Evolutionary conservation across 2,888 invertebrate genomes (phyloP).

Genomic region (Drosophila prolongata): DNA sequence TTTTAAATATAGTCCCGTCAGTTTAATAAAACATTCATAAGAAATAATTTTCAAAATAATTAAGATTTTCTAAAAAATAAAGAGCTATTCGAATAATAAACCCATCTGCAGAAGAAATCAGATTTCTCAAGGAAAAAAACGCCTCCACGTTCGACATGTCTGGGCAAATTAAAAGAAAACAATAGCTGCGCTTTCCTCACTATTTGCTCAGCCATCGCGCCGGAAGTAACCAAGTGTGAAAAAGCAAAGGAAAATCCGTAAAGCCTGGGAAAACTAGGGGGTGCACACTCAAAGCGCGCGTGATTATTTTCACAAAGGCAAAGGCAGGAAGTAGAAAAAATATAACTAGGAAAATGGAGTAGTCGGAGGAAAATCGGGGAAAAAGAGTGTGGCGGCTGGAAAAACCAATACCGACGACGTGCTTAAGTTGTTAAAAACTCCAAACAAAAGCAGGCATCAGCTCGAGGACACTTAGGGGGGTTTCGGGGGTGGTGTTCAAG

Average conservation of each 20-base stretch:
- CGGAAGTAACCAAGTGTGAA: conserved; percentile 78
- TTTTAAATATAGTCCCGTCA: too few relatives aligned
- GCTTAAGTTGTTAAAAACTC: conserved; percentile 79
- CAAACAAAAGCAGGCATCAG: conserved; percentile 63
- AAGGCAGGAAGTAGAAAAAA: conserved; percentile 63
- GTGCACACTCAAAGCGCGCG: conserved; percentile 67
- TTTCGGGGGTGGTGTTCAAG: conserved; percentile 10
- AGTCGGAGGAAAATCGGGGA: conserved; percentile 19
- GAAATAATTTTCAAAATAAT: too few relatives aligned
- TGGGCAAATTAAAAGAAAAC: conserved; percentile 77
- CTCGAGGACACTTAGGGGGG: conserved; percentile 2
- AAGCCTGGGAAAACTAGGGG: conserved; percentile 18
- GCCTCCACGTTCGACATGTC: conserved; percentile 33
- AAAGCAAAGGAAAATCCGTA: conserved; percentile 67
- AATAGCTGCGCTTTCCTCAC: conserved; percentile 45
- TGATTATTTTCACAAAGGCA: conserved; percentile 73
- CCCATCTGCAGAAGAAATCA: background rate
- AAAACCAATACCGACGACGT: conserved; percentile 78
- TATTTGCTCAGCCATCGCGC: conserved; percentile 45
- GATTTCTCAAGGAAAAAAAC: background rate
- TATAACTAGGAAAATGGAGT: conserved; percentile 28
- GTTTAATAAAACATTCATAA: too few relatives aligned
- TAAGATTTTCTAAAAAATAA: background rate
- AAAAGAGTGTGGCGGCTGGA: conserved; percentile 52
- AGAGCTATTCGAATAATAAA: background rate